Conservation (phyloP, 2,797 vertebrate species). For the Crax fasciolata region DNA sequence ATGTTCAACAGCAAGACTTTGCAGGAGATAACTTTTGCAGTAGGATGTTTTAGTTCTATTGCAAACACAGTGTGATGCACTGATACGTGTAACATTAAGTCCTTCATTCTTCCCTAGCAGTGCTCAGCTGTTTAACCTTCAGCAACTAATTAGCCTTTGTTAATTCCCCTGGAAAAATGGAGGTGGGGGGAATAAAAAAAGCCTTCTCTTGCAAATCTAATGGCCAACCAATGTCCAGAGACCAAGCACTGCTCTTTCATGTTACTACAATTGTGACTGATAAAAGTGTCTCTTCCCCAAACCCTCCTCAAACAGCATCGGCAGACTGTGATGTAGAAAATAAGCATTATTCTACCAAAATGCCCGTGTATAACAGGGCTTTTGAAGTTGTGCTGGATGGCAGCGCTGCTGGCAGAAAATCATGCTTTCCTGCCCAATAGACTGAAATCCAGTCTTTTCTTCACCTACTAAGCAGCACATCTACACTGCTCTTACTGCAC, state of each 20-base stretch:
- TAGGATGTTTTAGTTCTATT: neutral
- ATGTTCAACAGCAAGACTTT: neutral
- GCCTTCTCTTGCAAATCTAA: neutral
- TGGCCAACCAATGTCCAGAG: neutral
- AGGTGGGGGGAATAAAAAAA: too few relatives aligned
- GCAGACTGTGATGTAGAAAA: neutral
- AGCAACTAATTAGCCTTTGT: neutral
- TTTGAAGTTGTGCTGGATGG: neutral
- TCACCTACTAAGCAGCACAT: neutral
- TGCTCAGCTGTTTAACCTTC: neutral
- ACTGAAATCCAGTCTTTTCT: neutral
- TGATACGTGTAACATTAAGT: neutral
- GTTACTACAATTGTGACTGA: neutral
- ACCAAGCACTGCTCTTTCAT: neutral
- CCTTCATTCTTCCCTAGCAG: neutral
- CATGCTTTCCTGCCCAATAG: accelerated
- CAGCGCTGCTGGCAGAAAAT: neutral
- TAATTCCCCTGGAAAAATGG: neutral
- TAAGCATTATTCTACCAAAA: neutral
- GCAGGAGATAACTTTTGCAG: neutral
- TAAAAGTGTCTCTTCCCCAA: neutral
- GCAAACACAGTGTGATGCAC: neutral
- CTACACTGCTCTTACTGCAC: neutral
- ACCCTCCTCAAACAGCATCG: neutral
- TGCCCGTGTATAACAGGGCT: neutral